A percentile compares a stretch with the other conserved stretches of the same genome.
Conservation (phyloP, 2,888 invertebrate genomes). For the Hemithea aestivaria region DNA sequence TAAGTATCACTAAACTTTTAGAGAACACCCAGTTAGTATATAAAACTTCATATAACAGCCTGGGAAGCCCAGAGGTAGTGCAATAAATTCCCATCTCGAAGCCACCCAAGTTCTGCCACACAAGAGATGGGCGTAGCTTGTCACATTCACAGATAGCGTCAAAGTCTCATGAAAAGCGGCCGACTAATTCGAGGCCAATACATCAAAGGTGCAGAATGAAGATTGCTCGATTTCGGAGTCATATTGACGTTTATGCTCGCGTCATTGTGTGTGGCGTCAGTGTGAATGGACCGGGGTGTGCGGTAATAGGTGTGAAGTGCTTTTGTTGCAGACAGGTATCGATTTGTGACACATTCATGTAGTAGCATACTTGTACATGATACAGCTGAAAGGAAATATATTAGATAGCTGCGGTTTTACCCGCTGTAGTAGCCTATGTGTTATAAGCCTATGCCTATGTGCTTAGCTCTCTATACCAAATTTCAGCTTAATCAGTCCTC, state of each 20-base stretch:
- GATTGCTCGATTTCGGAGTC: slow-evolving; percentile 59
- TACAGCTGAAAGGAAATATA: too few species aligned
- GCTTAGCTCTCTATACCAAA: too few species aligned
- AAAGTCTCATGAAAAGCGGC: slow-evolving; percentile 58
- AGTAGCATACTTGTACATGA: not conserved
- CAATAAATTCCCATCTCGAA: slow-evolving; percentile 21
- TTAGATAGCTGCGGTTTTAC: too few species aligned
- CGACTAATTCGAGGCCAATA: slow-evolving; percentile 75
- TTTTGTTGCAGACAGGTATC: slow-evolving; percentile 62
- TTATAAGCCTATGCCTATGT: too few species aligned
- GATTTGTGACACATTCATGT: slow-evolving; percentile 32
- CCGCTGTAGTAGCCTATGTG: too few species aligned
- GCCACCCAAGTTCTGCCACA: slow-evolving; percentile 72
- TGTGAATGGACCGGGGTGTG: slow-evolving; percentile 66
- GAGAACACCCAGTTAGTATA: too few species aligned
- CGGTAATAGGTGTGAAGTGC: slow-evolving; percentile 76
- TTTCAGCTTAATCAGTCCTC: too few species aligned
- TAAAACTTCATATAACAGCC: too few species aligned
- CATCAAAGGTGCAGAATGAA: slow-evolving; percentile 61
- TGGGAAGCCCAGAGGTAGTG: slow-evolving; percentile 1
- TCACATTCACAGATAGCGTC: slow-evolving; percentile 55
- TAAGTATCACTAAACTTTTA: too few species aligned
- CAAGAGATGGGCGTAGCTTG: slow-evolving; percentile 70
- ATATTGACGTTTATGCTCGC: slow-evolving; percentile 70
- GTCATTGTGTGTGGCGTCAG: slow-evolving; percentile 73